phyloP scores from a whole-genome alignment of 2,888 invertebrate species.

The Gymnosoma rotundatum region DNA sequence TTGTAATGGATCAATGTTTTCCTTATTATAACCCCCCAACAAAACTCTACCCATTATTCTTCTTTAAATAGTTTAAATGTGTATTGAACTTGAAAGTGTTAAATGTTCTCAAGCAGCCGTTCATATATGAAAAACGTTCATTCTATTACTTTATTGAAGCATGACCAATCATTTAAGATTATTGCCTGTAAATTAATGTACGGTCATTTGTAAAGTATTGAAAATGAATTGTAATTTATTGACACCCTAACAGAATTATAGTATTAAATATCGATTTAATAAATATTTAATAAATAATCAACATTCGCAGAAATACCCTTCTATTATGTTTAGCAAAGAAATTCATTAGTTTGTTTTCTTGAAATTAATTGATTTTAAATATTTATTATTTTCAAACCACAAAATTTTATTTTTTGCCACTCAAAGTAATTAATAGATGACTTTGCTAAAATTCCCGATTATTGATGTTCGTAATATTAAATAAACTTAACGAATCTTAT shows the following conservation, averaged over 20 bases:
- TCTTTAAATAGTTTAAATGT: neutral
- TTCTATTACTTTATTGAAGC: neutral
- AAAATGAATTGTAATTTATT: conserved; percentile 19
- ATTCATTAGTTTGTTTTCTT: too few species aligned
- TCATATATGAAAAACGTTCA: neutral
- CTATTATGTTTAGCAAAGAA: neutral
- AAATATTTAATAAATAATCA: neutral
- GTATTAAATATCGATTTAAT: conserved; percentile 11
- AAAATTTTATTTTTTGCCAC: too few species aligned
- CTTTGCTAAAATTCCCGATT: too few species aligned
- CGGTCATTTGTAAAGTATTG: neutral
- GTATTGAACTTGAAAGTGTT: neutral
- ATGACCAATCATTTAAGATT: conserved; percentile 16
- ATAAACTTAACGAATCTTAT: too few species aligned
- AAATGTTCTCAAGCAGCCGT: neutral
- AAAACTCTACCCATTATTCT: too few species aligned
- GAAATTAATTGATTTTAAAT: too few species aligned
- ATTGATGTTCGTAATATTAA: too few species aligned
- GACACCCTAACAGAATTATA: conserved; percentile 1
- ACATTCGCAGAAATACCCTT: neutral
- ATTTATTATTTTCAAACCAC: too few species aligned
- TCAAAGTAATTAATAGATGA: too few species aligned
- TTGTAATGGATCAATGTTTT: conserved; percentile 32
- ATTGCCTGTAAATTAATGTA: conserved; percentile 5
- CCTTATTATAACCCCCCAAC: too few species aligned